A percentile compares a stretch with the other conserved stretches of the same genome.
These are phyloP conservation scores for Frankliniella fusca DNA, from an alignment of 2,888 invertebrate genomes.

Conservation along the genomic window DNA sequence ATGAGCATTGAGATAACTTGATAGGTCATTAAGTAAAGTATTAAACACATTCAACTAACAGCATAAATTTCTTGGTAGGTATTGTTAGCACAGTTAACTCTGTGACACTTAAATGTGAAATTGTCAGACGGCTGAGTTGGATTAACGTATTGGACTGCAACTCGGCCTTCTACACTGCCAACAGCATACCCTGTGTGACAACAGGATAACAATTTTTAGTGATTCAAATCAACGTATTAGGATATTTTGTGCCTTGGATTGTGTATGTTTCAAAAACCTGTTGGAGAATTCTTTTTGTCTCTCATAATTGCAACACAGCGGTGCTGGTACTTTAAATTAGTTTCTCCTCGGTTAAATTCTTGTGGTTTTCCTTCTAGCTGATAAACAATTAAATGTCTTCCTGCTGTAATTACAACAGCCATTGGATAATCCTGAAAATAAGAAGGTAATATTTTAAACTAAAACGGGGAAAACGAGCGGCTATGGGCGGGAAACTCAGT, in stretches of 20 bases:
- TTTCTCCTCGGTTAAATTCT: slow-evolving; percentile 89
- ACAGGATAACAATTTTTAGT: too few relatives aligned
- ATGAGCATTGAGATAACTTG: slow-evolving; percentile 9
- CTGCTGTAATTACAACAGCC: slow-evolving; percentile 96
- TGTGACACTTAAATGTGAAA: slow-evolving; percentile 99
- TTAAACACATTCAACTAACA: slow-evolving; percentile 42
- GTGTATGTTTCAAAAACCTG: slow-evolving; percentile 46
- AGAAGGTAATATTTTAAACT: not conserved
- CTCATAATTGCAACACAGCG: slow-evolving; percentile 92
- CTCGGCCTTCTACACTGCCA: slow-evolving; percentile 94
- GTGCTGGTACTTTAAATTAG: slow-evolving; percentile 90
- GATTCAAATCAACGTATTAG: not conserved
- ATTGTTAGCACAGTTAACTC: slow-evolving; percentile 70
- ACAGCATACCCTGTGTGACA: slow-evolving; percentile 70
- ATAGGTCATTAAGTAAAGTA: slow-evolving; percentile 39
- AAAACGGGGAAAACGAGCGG: slow-evolving; percentile 27
- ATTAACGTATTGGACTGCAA: slow-evolving; percentile 96
- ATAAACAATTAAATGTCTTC: slow-evolving; percentile 85
- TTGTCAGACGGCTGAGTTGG: slow-evolving; percentile 94
- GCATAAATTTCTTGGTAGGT: slow-evolving; percentile 79
- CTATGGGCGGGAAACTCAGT: not conserved
- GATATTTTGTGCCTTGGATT: not conserved
- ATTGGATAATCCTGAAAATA: slow-evolving; percentile 79
- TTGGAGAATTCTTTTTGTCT: slow-evolving; percentile 88
- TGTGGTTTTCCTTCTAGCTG: slow-evolving; percentile 90